These are phyloP conservation scores for Agrochola lota DNA, from an alignment of 2,888 invertebrate genomes.

Conservation along the genomic window DNA sequence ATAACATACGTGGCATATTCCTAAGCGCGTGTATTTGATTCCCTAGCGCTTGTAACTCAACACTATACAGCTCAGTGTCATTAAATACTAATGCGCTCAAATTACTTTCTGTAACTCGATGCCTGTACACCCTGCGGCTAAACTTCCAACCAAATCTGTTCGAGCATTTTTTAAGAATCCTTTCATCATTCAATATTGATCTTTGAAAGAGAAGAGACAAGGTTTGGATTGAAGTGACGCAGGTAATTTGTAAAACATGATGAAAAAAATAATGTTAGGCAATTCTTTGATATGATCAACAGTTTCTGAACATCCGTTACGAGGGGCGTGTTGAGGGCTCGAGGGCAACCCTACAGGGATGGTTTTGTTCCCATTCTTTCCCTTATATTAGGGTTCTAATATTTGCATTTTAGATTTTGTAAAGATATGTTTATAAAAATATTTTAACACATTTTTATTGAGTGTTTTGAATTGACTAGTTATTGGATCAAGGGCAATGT, in stretches of 20 bases:
- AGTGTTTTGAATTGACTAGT: conserved; percentile 12
- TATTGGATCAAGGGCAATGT: neutral
- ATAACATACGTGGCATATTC: neutral
- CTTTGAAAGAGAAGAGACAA: neutral
- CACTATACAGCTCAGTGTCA: conserved; percentile 43
- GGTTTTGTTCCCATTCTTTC: conserved; percentile 59
- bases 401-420: conserved; percentile 48
- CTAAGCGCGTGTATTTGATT: conserved; percentile 38
- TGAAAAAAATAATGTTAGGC: conserved; percentile 50
- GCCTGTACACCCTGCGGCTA: conserved; percentile 55
- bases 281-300: conserved; percentile 68
- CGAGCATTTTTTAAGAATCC: conserved; percentile 27
- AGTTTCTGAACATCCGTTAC: conserved; percentile 68
- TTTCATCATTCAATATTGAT: conserved; percentile 19
- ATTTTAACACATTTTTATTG: conserved; percentile 52
- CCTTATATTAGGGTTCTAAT: conserved; percentile 47
- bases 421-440: conserved; percentile 39
- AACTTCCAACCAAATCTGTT: conserved; percentile 42
- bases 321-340: conserved; percentile 55
- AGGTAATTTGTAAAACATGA: conserved; percentile 36
- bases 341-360: conserved; percentile 30
- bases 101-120: conserved; percentile 65
- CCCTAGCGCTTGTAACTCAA: conserved; percentile 39
- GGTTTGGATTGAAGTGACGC: neutral
- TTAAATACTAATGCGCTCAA: conserved; percentile 61